These are phyloP conservation scores for Chymomyza procnemis DNA, from an alignment of 2,888 invertebrate genomes.

Conservation along the genomic window DNA sequence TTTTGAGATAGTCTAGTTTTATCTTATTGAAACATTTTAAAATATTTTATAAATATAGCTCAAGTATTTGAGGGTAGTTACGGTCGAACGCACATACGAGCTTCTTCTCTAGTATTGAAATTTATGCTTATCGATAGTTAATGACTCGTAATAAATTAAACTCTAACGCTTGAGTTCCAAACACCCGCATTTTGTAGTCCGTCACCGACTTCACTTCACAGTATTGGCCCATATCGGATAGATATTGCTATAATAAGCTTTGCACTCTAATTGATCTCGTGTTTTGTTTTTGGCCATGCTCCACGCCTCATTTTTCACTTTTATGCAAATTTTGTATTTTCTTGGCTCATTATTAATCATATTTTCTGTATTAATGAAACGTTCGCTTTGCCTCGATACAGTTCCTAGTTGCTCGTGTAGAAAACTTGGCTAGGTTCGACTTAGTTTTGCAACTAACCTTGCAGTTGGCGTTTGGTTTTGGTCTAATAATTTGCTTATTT, in stretches of 20 bases:
- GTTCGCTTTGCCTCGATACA: slow-evolving; percentile 7
- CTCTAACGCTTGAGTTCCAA: too few relatives aligned
- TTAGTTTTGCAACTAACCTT: not conserved
- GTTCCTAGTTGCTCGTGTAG: slow-evolving; percentile 1
- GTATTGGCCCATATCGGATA: not conserved
- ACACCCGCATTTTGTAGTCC: too few relatives aligned
- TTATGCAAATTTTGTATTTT: slow-evolving; percentile 47
- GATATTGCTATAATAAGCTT: not conserved
- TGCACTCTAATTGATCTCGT: slow-evolving; percentile 47
- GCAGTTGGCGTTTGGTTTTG: slow-evolving; percentile 32
- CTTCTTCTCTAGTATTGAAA: too few relatives aligned
- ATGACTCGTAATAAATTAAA: too few relatives aligned
- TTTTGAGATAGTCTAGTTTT: too few relatives aligned
- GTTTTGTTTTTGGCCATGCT: slow-evolving; percentile 15
- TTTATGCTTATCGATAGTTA: too few relatives aligned
- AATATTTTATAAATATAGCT: too few relatives aligned
- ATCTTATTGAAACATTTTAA: too few relatives aligned
- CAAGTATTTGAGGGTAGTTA: too few relatives aligned
- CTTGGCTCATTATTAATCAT: slow-evolving; percentile 45
- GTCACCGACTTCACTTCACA: not conserved
- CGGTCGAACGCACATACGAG: too few relatives aligned
- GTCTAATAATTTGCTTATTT: slow-evolving; percentile 52
- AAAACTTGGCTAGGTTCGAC: not conserved
- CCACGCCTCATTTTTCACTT: slow-evolving; percentile 49
- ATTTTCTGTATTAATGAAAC: slow-evolving; percentile 63